Percentiles rank a stretch among this genome's conserved stretches.
Conservation (phyloP, 2,888 invertebrate species). For the Polydrusus tereticollis region DNA sequence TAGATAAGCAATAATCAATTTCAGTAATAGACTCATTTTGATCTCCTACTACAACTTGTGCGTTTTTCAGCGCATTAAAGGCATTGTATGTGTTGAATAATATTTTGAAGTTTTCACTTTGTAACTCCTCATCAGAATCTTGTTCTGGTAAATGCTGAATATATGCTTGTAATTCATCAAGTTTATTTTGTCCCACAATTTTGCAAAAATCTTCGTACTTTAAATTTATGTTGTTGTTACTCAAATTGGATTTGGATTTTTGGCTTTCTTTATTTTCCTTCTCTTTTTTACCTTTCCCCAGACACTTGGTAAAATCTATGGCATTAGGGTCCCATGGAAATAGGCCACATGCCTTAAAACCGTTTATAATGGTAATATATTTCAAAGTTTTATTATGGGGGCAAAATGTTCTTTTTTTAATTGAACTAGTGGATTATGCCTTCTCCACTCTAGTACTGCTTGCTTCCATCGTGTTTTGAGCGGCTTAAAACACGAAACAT, state of each 20-base stretch:
- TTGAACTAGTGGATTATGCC: constrained; percentile 48
- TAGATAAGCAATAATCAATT: background rate
- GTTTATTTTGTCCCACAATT: background rate
- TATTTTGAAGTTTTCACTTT: background rate
- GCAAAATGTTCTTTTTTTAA: constrained; percentile 52
- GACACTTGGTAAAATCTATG: constrained; percentile 36
- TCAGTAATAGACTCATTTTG: constrained; percentile 2
- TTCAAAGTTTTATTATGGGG: constrained; percentile 44
- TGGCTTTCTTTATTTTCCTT: background rate
- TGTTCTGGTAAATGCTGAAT: too few relatives aligned
- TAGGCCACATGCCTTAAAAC: too few relatives aligned
- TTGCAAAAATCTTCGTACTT: background rate
- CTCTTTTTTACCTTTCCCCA: constrained; percentile 19
- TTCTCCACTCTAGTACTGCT: too few relatives aligned
- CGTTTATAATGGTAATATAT: constrained; percentile 40
- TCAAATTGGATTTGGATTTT: background rate
- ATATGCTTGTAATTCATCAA: background rate
- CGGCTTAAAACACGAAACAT: constrained; percentile 30
- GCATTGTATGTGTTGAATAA: background rate
- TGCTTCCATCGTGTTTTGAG: constrained; percentile 31
- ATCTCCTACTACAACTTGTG: background rate
- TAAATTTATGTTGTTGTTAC: background rate
- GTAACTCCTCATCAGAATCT: too few relatives aligned
- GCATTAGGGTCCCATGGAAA: constrained; percentile 52
- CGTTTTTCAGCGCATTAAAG: background rate